Evolutionary conservation across 2,113 vertebrate species (phyloP).

Genomic region (Mesocricetus auratus): DNA sequence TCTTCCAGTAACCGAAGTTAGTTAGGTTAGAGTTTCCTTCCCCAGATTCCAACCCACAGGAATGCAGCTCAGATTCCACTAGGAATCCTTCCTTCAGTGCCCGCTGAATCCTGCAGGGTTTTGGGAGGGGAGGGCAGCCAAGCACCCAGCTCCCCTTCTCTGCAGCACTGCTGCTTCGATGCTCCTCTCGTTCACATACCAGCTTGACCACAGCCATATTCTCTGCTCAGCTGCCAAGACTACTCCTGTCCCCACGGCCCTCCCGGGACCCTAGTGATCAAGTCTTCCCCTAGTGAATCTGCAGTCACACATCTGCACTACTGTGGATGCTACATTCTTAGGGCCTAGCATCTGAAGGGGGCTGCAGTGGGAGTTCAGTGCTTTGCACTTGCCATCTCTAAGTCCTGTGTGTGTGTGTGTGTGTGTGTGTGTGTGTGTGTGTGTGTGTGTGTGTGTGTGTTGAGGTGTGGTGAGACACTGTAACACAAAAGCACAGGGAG

Average conservation of each 20-base stretch:
- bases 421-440: not conserved
- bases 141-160: not conserved
- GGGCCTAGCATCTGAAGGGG: not conserved
- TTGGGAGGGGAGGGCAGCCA: rapidly evolving
- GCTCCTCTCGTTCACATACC: too few species aligned
- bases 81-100: too few species aligned
- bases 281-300: not conserved
- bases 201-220: not conserved
- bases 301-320: too few species aligned
- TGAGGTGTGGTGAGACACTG: too few species aligned
- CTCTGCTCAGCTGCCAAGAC: too few species aligned
- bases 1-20: not conserved
- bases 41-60: not conserved
- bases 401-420: not conserved
- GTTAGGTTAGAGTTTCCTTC: not conserved
- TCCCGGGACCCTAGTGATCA: not conserved
- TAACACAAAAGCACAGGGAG: not conserved
- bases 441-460: not conserved
- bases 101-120: not conserved
- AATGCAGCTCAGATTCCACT: not conserved
- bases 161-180: rapidly evolving
- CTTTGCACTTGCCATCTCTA: not conserved
- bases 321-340: not conserved
- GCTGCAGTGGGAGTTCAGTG: rapidly evolving
- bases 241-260: not conserved